Conservation (phyloP, 2,113 vertebrate species). For the Actinemys pallida region DNA sequence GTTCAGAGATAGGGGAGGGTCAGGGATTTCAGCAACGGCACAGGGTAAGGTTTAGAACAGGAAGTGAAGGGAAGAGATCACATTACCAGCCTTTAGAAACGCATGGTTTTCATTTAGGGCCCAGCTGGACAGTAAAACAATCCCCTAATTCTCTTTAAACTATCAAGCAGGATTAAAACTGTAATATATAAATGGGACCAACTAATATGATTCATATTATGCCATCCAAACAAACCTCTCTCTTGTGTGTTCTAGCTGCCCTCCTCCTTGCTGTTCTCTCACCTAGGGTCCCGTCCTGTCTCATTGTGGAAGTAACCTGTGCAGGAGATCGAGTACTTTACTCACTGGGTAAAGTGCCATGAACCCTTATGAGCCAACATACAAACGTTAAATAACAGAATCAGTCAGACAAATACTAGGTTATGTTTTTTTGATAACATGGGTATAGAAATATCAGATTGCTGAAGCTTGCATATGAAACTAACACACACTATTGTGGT, state of each 20-base stretch:
- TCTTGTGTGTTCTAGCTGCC: not conserved
- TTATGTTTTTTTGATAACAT: not conserved
- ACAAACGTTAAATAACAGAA: not conserved
- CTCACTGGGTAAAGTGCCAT: rapidly evolving
- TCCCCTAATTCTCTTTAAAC: not conserved
- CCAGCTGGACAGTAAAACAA: conserved; percentile 14
- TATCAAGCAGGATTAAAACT: not conserved
- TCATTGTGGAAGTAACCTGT: not conserved
- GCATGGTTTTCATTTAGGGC: not conserved
- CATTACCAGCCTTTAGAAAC: conserved; percentile 3
- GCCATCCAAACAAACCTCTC: not conserved
- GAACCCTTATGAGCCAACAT: rapidly evolving
- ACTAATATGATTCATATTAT: not conserved
- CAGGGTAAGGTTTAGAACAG: not conserved
- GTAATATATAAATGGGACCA: rapidly evolving
- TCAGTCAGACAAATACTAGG: not conserved
- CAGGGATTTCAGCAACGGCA: conserved; percentile 29
- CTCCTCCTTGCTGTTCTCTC: not conserved
- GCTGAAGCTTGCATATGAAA: not conserved
- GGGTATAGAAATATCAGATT: not conserved
- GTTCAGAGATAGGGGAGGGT: conserved; percentile 19
- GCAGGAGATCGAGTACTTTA: not conserved
- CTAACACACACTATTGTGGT: not conserved
- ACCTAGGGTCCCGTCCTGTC: not conserved
- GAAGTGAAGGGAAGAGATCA: conserved; percentile 28